A percentile compares a stretch with the other conserved stretches of the same genome.
Evolutionary conservation across 2,113 vertebrate species (phyloP).

Genomic region (Centropus unirufus): DNA sequence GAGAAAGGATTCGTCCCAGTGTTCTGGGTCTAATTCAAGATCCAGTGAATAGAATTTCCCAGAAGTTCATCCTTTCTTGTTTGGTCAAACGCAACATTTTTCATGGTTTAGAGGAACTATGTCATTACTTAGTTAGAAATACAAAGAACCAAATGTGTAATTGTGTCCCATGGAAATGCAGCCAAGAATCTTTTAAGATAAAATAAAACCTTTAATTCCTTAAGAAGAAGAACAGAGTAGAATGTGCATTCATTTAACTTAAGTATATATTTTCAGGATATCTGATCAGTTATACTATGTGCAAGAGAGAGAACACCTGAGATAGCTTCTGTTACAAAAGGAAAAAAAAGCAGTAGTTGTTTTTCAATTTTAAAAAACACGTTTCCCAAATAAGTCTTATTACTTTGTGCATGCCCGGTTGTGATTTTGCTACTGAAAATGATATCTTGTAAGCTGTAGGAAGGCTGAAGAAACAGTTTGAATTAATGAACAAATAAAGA

Average conservation of each 20-base stretch:
- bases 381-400: neutral
- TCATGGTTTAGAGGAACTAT: conserved; percentile 73
- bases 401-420: neutral
- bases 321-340: conserved; percentile 48
- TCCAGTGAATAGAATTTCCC: conserved; percentile 73
- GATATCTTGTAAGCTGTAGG: neutral
- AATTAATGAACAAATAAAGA: neutral
- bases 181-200: conserved; percentile 67
- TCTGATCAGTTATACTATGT: conserved; percentile 40
- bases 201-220: conserved; percentile 63
- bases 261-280: conserved; percentile 61
- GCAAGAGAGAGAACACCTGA: conserved; percentile 52
- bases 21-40: conserved; percentile 68
- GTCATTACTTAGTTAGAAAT: conserved; percentile 71
- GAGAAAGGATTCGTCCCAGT: conserved; percentile 62
- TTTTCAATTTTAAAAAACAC: neutral
- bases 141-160: conserved; percentile 75
- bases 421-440: conserved; percentile 7
- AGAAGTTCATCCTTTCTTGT: conserved; percentile 75
- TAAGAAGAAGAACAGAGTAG: conserved; percentile 45
- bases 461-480: neutral
- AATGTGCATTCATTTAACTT: conserved; percentile 34
- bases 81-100: conserved; percentile 75
- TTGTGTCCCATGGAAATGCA: conserved; percentile 68
- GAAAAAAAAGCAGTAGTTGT: conserved; percentile 12